Percentiles rank a stretch among this genome's conserved stretches.
Conservation (phyloP, 2,113 vertebrate genomes). For the Bubo scandiacus region DNA sequence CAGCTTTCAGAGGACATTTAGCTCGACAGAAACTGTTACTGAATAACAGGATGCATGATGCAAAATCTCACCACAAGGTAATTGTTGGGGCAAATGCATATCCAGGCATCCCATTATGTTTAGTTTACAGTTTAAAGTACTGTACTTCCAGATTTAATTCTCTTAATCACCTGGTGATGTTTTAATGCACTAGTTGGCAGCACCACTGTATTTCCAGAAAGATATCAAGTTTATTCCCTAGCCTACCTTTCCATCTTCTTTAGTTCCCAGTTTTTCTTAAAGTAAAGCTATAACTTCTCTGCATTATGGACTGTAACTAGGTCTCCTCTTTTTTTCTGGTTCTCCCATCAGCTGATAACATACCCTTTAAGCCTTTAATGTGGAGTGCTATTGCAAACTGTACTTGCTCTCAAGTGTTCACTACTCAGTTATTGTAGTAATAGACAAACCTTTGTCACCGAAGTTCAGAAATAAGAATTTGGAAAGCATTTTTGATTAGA, state of each 20-base stretch:
- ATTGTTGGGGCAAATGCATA: background rate
- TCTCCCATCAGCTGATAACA: background rate
- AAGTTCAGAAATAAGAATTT: background rate
- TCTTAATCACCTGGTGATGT: background rate
- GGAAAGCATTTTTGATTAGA: background rate
- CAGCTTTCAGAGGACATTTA: slow-evolving; percentile 81
- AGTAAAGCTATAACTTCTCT: background rate
- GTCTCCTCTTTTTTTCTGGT: background rate
- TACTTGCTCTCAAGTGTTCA: background rate
- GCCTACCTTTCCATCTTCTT: background rate
- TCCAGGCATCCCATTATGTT: background rate
- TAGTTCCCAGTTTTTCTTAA: background rate
- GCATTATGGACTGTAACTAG: background rate
- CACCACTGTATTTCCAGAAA: background rate
- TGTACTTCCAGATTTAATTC: background rate
- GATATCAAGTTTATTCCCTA: background rate
- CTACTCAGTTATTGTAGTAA: background rate
- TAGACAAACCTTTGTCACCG: background rate
- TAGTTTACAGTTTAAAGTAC: background rate
- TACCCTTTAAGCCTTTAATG: background rate
- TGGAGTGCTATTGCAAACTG: background rate
- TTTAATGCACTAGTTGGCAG: background rate
- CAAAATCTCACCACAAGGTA: slow-evolving; percentile 44
- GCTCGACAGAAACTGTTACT: slow-evolving; percentile 69
- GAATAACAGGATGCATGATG: background rate